Evolutionary conservation across 2,113 vertebrate genomes (phyloP).

Genomic region (Callithrix jacchus): DNA sequence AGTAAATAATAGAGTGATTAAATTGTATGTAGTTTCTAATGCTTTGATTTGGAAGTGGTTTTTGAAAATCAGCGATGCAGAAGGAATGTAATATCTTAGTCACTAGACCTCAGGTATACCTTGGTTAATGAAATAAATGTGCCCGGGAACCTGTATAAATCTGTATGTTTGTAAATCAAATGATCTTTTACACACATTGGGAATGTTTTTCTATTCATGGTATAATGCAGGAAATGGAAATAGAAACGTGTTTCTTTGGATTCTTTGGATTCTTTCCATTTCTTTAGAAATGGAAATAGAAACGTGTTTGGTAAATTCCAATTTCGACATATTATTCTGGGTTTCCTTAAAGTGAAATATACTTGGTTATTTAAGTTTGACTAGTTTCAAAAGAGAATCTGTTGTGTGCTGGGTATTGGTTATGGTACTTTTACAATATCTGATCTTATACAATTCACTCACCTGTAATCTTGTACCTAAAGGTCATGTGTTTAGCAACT

Average conservation of each 20-base stretch:
- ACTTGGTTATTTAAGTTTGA: not conserved
- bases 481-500: not conserved
- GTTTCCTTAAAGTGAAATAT: not conserved
- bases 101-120: not conserved
- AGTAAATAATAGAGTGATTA: not conserved
- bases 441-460: not conserved
- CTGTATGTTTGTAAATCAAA: not conserved
- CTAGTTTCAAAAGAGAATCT: not conserved
- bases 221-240: not conserved
- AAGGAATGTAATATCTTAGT: not conserved
- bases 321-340: not conserved
- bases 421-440: not conserved
- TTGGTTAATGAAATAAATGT: not conserved
- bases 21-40: not conserved
- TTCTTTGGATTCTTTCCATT: not conserved
- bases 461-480: not conserved
- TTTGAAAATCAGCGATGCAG: not conserved
- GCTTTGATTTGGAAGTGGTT: not conserved
- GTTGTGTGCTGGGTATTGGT: not conserved
- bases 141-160: not conserved
- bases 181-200: not conserved
- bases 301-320: not conserved
- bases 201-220: not conserved
- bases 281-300: constrained; percentile 2
- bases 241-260: not conserved